These are phyloP conservation scores for Sycobia sp. DNA, from an alignment of 1,140 invertebrate genomes.

Conservation along the genomic window DNA sequence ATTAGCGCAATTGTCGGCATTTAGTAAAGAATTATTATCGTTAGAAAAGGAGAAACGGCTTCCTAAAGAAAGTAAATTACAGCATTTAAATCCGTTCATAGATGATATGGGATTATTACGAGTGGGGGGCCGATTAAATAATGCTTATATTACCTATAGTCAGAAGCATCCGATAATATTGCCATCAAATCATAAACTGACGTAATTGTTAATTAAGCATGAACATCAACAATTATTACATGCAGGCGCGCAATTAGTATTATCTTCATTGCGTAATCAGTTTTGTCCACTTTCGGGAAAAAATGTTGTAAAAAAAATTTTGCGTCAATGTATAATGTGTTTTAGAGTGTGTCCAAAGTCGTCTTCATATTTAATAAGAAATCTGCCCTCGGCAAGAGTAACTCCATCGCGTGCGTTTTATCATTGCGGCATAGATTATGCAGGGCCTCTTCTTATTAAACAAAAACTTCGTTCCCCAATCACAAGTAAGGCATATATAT, in stretches of 20 bases:
- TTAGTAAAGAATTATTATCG: no score
- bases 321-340: background rate
- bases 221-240: slow-evolving; percentile 34
- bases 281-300: slow-evolving; percentile 38
- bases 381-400: slow-evolving; percentile 37
- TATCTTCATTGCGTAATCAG: slow-evolving; percentile 30
- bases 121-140: no score
- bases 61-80: no score
- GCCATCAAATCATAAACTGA: no score
- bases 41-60: no score
- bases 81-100: no score
- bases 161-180: no score
- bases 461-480: background rate
- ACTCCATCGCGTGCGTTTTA: slow-evolving; percentile 39
- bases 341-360: no score
- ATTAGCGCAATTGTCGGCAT: no score
- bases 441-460: slow-evolving; percentile 25
- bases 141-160: no score
- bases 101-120: no score
- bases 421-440: slow-evolving; percentile 42
- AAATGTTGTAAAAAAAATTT: slow-evolving; percentile 1
- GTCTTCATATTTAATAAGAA: slow-evolving; percentile 36
- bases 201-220: no score
- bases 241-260: slow-evolving; percentile 38
- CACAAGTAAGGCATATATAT: background rate